Conservation (phyloP, 2,113 vertebrate genomes). For the Kobus ellipsiprymnus region DNA sequence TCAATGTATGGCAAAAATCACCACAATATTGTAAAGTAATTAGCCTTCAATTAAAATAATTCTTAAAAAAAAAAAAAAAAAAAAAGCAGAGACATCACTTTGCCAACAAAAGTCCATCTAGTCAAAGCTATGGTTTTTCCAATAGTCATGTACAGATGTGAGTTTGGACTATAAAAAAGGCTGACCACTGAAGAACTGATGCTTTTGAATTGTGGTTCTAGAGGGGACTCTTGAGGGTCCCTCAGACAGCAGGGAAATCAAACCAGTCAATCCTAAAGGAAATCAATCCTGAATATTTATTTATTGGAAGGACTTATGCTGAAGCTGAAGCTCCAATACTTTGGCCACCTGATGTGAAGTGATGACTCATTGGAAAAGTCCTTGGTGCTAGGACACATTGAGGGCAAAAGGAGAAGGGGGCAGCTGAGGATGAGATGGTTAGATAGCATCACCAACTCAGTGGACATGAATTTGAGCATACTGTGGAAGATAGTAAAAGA, state of each 20-base stretch:
- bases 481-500: background rate
- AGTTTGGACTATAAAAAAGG: background rate
- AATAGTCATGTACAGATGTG: background rate
- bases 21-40: background rate
- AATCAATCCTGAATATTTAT: background rate
- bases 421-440: background rate
- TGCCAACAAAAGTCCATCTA: background rate
- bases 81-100: background rate
- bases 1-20: background rate
- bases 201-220: background rate
- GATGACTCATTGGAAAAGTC: background rate
- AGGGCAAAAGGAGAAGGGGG: background rate
- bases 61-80: background rate
- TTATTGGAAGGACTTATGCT: background rate
- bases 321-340: background rate
- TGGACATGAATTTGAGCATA: background rate
- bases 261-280: background rate
- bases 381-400: background rate
- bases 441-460: background rate
- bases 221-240: background rate
- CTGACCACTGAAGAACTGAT: rapidly evolving
- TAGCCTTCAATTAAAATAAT: background rate
- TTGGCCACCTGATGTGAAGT: background rate
- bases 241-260: background rate
- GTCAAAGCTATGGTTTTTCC: background rate